Evolutionary conservation across 2,113 vertebrate species (phyloP).

Genomic region (Vanacampus margaritifer): DNA sequence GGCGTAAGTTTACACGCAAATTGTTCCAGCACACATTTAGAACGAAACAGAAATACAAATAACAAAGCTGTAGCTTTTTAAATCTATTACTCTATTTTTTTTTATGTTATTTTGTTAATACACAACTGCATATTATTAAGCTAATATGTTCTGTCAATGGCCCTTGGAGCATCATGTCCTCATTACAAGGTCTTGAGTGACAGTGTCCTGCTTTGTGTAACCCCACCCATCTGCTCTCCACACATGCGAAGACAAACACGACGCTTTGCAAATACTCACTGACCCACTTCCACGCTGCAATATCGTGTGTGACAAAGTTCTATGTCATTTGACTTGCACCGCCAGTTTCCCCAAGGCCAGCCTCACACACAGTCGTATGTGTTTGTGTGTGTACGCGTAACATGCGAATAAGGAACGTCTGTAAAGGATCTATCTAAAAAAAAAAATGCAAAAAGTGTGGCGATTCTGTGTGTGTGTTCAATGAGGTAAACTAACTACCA

Average conservation of each 20-base stretch:
- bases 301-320: constrained; percentile 49
- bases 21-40: too few species aligned
- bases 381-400: constrained; percentile 3
- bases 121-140: not conserved
- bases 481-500: constrained; percentile 50
- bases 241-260: constrained; percentile 41
- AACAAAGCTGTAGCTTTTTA: not conserved
- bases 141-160: not conserved
- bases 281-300: constrained; percentile 43
- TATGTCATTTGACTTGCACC: constrained; percentile 18
- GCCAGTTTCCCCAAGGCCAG: constrained; percentile 14
- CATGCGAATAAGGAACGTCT: constrained; percentile 11
- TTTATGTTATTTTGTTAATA: not conserved
- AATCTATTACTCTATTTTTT: not conserved
- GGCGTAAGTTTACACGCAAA: too few species aligned
- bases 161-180: not conserved
- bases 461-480: not conserved
- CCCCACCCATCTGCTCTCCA: constrained; percentile 40
- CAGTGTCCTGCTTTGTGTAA: constrained; percentile 21
- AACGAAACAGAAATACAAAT: too few species aligned
- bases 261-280: constrained; percentile 32
- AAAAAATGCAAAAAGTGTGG: constrained; percentile 14
- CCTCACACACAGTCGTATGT: not conserved
- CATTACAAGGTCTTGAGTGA: constrained; percentile 10
- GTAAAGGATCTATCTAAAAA: constrained; percentile 6